Evolutionary conservation across 2,888 invertebrate genomes (phyloP), one percentile per base, ranked within the genome.

Genomic region (Ecdyonurus torrentis): DNA sequence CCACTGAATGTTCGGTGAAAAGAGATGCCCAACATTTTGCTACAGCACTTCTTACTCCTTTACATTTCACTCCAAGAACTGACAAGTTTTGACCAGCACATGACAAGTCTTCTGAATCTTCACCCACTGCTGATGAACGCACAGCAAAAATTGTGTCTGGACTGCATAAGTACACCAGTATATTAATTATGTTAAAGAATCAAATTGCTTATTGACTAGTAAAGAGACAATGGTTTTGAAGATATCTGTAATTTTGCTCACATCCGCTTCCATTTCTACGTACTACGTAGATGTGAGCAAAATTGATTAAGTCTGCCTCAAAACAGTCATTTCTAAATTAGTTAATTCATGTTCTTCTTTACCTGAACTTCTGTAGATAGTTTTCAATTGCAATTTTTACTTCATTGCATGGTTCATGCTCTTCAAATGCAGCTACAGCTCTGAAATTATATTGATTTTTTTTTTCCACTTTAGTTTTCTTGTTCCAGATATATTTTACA

Each of bases 11-110:
- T 69, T 81, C 83, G 0, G 86, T 79, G 71, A 84, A 91, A 67
- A 89, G 81, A 1, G 91, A 92, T 0, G 86, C 87, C 92, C 92
- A 93, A 72, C 91, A 92, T 63, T 80, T 78, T 59, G 80, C 75
- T 1, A 91, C 76, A 3, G 83, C 84, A 25, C 75, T 70, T 15
- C 83, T 65, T 10, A 87, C 75, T 63, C 81, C 78, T 0, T 73
- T 74, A 53, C 76, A 73, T 1, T 78, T 79, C 52, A 72, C 72
- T 62, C 89, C 88, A 2, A 92, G 76, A 65, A 84, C 81, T 0
- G 89, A 89, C 65, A 85, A 84, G 75, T 91, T 88, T 76, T 92
- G 91, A 1, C 91, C 91, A 0, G 91, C 91, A 2, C 88, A 85
- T 0, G 90, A 91, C 15, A 87, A 75, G 60, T 87, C 87, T 64